These are phyloP conservation scores for Idaea aversata DNA, from an alignment of 2,888 invertebrate species.

Conservation along the genomic window DNA sequence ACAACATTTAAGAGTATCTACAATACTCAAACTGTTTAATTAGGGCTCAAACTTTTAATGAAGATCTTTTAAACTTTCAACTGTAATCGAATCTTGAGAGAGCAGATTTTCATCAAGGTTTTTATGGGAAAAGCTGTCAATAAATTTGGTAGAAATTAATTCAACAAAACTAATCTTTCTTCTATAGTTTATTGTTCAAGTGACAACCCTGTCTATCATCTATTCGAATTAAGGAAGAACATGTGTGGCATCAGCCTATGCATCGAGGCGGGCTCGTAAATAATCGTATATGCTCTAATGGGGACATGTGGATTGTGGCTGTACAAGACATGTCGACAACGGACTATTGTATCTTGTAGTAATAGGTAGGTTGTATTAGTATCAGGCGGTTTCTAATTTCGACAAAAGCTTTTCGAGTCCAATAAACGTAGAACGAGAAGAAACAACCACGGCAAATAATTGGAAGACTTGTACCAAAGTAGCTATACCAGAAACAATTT, in stretches of 20 bases:
- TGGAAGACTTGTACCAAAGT: not conserved
- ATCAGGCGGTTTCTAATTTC: constrained; percentile 13
- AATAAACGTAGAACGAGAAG: constrained; percentile 8
- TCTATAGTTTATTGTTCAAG: constrained; percentile 6
- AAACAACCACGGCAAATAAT: not conserved
- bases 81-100: not conserved
- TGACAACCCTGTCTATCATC: constrained; percentile 66
- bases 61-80: too few species aligned
- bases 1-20: not conserved
- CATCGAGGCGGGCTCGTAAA: constrained; percentile 63
- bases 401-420: constrained; percentile 13
- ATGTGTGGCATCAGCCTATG: constrained; percentile 78
- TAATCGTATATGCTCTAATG: constrained; percentile 71
- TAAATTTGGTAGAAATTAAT: not conserved
- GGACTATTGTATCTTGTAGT: constrained; percentile 48
- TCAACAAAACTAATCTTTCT: not conserved
- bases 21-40: not conserved
- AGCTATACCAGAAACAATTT: not conserved
- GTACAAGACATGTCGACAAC: constrained; percentile 50
- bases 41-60: too few species aligned
- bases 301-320: constrained; percentile 51
- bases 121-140: not conserved
- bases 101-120: constrained; percentile 4
- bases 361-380: constrained; percentile 31
- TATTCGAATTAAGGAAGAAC: constrained; percentile 77